Evolutionary conservation across 2,113 vertebrate species (phyloP).

Genomic region (Platysteira castanea): DNA sequence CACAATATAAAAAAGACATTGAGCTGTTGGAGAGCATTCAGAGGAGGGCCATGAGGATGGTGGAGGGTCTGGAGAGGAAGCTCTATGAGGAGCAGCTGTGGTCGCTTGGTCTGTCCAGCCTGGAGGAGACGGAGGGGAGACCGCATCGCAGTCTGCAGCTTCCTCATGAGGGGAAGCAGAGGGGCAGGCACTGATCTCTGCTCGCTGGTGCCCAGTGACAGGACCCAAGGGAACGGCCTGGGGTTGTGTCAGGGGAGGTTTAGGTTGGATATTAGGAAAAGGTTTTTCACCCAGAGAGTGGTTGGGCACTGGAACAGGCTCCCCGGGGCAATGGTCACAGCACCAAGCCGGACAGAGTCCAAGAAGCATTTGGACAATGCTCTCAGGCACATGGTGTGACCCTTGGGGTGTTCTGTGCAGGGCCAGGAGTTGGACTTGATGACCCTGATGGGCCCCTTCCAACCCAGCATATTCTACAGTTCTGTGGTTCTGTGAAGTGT

Average conservation of each 20-base stretch:
- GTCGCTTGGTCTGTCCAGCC: background rate
- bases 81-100: background rate
- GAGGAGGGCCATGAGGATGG: background rate
- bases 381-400: background rate
- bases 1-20: background rate
- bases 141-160: background rate
- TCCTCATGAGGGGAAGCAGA: background rate
- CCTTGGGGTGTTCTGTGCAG: background rate
- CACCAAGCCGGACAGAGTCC: background rate
- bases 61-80: background rate
- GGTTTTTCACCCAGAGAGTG: background rate
- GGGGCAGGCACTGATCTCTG: background rate
- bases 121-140: background rate
- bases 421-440: background rate
- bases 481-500: background rate
- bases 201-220: background rate
- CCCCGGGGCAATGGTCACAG: background rate
- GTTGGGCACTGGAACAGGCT: background rate
- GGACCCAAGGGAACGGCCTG: background rate
- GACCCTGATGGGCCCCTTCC: background rate
- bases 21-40: background rate
- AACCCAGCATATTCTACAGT: rapidly evolving
- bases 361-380: background rate
- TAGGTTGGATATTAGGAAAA: background rate
- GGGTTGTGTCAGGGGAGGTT: background rate